Evolutionary conservation across 1,140 invertebrate species (phyloP).

Genomic region (Panulirus ornatus): DNA sequence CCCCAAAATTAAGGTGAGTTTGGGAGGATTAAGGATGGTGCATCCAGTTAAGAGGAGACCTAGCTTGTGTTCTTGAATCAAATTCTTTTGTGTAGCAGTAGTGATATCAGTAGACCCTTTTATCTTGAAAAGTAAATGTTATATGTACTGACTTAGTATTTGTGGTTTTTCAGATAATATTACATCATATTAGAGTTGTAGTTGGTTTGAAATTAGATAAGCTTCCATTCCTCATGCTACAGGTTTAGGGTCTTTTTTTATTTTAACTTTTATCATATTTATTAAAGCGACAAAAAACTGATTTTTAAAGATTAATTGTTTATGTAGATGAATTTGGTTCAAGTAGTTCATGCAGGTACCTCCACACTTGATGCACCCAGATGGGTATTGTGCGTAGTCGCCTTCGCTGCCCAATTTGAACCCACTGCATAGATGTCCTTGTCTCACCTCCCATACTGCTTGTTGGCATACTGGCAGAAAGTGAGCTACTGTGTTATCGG

Average conservation of each 20-base stretch:
- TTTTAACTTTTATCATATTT: too few species aligned
- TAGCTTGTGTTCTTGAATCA: slow-evolving; percentile 32
- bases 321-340: neutral
- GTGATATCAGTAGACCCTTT: too few species aligned
- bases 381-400: slow-evolving; percentile 43
- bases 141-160: too few species aligned
- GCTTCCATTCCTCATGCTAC: too few species aligned
- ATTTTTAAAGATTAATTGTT: too few species aligned
- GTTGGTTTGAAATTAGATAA: too few species aligned
- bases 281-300: too few species aligned
- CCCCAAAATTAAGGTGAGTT: slow-evolving; percentile 69
- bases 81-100: neutral
- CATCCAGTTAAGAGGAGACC: neutral
- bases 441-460: slow-evolving; percentile 37
- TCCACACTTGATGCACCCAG: slow-evolving; percentile 12
- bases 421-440: slow-evolving; percentile 60
- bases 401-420: slow-evolving; percentile 39
- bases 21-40: slow-evolving; percentile 24
- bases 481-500: neutral
- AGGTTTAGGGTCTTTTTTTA: too few species aligned
- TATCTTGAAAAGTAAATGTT: too few species aligned
- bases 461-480: slow-evolving; percentile 63
- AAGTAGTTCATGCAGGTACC: slow-evolving; percentile 25
- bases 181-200: too few species aligned
- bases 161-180: too few species aligned